Conservation (phyloP, 1,140 invertebrate genomes). For the Cydia pomonella region DNA sequence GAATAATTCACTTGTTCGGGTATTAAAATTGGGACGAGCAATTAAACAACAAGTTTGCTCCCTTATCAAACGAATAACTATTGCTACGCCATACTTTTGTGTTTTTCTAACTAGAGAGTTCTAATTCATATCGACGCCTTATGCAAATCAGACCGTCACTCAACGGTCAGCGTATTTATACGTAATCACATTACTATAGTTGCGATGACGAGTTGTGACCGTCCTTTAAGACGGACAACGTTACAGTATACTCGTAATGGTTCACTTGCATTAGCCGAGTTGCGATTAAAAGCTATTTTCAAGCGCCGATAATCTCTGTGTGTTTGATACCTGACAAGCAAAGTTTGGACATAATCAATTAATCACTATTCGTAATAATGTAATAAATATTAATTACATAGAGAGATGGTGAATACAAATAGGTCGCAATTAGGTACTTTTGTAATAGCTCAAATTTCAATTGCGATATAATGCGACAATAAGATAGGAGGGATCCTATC, state of each 20-base stretch:
- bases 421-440: background rate
- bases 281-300: constrained; percentile 1
- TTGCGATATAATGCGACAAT: no score
- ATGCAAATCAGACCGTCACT: background rate
- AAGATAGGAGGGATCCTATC: no score
- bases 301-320: constrained; percentile 1
- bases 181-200: background rate
- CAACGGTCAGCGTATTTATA: background rate
- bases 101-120: background rate
- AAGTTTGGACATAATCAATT: constrained; percentile 24
- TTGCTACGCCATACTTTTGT: background rate
- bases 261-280: background rate
- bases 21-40: background rate
- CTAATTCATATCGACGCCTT: background rate
- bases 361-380: constrained; percentile 35
- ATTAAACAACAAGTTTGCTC: background rate
- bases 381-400: constrained; percentile 26
- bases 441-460: no score
- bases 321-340: constrained; percentile 31
- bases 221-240: background rate
- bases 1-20: no score
- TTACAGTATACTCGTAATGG: background rate
- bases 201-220: background rate
- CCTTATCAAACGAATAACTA: background rate
- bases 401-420: background rate